Base-by-base conservation (phyloP, 2,113 vertebrate species). In the Xiphophorus maculatus region DNA sequence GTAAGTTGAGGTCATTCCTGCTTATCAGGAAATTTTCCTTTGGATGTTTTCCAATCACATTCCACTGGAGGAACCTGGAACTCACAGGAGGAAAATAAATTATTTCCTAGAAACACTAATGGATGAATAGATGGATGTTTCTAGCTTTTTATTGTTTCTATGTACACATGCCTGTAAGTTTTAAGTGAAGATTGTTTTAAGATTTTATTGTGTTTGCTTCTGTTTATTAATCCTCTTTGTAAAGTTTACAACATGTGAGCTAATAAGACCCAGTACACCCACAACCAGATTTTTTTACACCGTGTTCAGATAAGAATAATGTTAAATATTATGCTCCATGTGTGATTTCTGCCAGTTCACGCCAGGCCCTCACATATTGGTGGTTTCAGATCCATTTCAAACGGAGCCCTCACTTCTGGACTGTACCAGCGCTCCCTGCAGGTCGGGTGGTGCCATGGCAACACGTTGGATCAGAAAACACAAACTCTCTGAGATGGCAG, bases 401-500 rank as follows among this genome's bases (percentile, higher is more conserved):
- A 63, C 7, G 15, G 19, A 15, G 62, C 29, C 1, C 17, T 58
- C 7, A 58, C 7, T 58, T 58, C 51, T 28, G 60, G 25, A 62
- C n/a, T 9, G 6, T 22, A 19, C 29, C 65, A 66, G n/a, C 37
- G 22, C 35, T n/a, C 14, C n/a, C 64, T 40, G 35, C 33, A 40
- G 64, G 64, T 12, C 0, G 25, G 8, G 25, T 13, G 62, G 19
- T 30, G 4, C 4, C 10, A 27, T 0, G 1, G 35, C 35, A 66
- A 5, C 13, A n/a, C 10, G 22, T 25, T 25, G 51, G 9, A 58
- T 25, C 51, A 58, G 8, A n/a, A 42, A 22, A 32, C 62, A 29
- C 61, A 29, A 19, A 11, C 14, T 37, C 35, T 30, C 71, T 82
- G 70, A 58, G 51, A 58, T 58, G 51, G 76, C 58, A 62, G 72